A percentile compares a stretch with the other conserved stretches of the same genome.
Conservation (phyloP, 1,140 invertebrate genomes). For the Apis mellifera region Amel_HAv3.1 CM009936.2:1749501-1750000, state of each 20-base stretch:
- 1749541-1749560: background rate
- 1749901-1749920: background rate
- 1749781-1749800: conserved; percentile 17
- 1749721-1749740: conserved; percentile 34
- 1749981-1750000: conserved; percentile 77
- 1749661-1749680: conserved; percentile 8
- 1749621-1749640: background rate
- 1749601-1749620: background rate
- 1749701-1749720: conserved; percentile 26
- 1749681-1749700: background rate
- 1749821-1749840: conserved; percentile 70
- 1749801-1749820: conserved; percentile 78
- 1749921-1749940: conserved; percentile 17
- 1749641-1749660: conserved; percentile 19
- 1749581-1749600: background rate
- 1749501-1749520: background rate
- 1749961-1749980: conserved; percentile 49
- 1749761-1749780: conserved; percentile 50
- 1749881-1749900: conserved; percentile 2
- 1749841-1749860: background rate
- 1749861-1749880: background rate
- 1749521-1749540: background rate
- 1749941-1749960: conserved; percentile 23
- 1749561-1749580: conserved; percentile 4
- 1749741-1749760: conserved; percentile 36